Evolutionary conservation across 2,888 invertebrate species (phyloP), one percentile per base, ranked within the genome.

Genomic region (Lamproptera curius): DNA sequence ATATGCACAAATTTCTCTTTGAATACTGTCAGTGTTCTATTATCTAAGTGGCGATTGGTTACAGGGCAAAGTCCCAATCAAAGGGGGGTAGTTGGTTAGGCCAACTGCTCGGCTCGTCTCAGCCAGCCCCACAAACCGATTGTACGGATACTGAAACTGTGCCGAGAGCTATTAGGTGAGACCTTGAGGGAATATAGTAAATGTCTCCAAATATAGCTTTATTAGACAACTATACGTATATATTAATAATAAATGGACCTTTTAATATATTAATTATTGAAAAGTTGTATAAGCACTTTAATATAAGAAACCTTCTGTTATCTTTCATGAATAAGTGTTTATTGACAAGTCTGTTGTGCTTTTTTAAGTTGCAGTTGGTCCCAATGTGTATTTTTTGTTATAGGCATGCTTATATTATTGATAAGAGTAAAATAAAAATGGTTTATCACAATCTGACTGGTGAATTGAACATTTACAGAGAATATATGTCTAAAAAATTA

Each of bases 31-130:
- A 17, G n/a, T 36, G 16, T 38, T 28, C 39, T 14, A 23, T 26
- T 41, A 37, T 9, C 41, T 34, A 53, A 70, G 57, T 60, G 72
- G 74, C 71, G 63, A 66, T 82, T 82, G 82, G 76, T 87, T 87
- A 65, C 86, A 87, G 86, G 76, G 74, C 77, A 72, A 83, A 76
- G 75, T 74, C 83, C 73, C 73, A 76, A 70, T 58, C 62, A 36
- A 68, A 72, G 61, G 76, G 76, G 74, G 80, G 83, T 72, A 76
- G 82, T 85, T 92, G 92, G 92, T 90, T 92, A 73, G 86, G 89
- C 83, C 87, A 89, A 74, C 90, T 90, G 71, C 90, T 92, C 81
- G 88, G 88, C 66, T 65, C 74, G 55, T 70, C 76, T 57, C 72
- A 73, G 63, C 67, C 76, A 54, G 62, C 70, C 61, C 64, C 76